phyloP scores from a whole-genome alignment of 2,888 invertebrate species.

The Mellilla xanthometata region DNA sequence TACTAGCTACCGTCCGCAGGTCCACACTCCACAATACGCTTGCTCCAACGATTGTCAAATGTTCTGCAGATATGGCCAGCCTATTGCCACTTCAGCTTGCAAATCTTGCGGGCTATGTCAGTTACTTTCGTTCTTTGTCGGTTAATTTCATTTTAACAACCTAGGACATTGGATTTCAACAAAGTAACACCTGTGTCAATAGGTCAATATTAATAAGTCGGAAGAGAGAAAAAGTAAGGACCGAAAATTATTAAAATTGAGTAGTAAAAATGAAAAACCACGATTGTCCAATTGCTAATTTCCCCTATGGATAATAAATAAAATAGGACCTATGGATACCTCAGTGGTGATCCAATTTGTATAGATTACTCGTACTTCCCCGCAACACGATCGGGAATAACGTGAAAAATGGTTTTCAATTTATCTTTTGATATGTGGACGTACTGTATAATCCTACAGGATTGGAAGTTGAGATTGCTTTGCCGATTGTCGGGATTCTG shows the following conservation, averaged over 20 bases:
- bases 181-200: too few species aligned
- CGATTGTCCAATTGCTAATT: conserved; percentile 37
- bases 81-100: too few species aligned
- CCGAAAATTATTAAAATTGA: not conserved
- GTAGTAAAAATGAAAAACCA: conserved; percentile 16
- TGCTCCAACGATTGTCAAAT: too few species aligned
- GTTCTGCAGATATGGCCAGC: too few species aligned
- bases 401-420: conserved; percentile 63
- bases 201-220: too few species aligned
- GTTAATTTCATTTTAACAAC: too few species aligned
- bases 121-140: too few species aligned
- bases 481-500: conserved; percentile 9
- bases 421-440: conserved; percentile 40
- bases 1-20: too few species aligned
- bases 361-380: conserved; percentile 57
- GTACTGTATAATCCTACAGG: conserved; percentile 10
- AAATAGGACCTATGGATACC: conserved; percentile 46
- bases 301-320: conserved; percentile 40
- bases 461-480: conserved; percentile 12
- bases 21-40: too few species aligned
- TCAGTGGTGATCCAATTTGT: conserved; percentile 52
- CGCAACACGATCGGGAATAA: conserved; percentile 45
- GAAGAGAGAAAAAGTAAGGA: too few species aligned
- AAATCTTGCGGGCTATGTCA: too few species aligned
- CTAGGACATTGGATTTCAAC: too few species aligned